Percentiles rank a stretch among this genome's conserved stretches.
Conservation (phyloP, 1,140 invertebrate species). For the Notospermus geniculatus region DNA sequence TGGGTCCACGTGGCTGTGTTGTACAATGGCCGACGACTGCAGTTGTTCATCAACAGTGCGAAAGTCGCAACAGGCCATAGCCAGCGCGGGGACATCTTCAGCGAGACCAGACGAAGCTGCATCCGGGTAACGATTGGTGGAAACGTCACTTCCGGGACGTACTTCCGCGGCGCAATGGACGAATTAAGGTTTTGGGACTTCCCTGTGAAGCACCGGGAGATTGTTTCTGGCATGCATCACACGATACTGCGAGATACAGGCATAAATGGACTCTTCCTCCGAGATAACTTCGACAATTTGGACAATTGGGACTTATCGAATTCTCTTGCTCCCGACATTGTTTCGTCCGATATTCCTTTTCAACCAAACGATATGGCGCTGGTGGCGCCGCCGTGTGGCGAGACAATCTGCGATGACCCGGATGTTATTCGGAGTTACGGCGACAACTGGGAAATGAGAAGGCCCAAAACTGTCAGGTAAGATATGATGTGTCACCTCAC, state of each 20-base stretch:
- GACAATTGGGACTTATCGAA: constrained; percentile 19
- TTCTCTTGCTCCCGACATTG: constrained; percentile 8
- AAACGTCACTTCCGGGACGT: neutral
- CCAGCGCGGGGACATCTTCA: constrained; percentile 29
- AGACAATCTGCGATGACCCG: constrained; percentile 45
- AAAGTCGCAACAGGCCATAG: constrained; percentile 21
- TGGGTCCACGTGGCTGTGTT: constrained; percentile 29
- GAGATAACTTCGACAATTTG: constrained; percentile 27
- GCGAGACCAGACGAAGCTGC: constrained; percentile 16
- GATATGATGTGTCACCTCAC: constrained; percentile 4
- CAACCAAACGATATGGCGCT: constrained; percentile 19
- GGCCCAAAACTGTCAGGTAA: constrained; percentile 16
- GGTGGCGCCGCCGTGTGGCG: constrained; percentile 34
- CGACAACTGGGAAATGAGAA: constrained; percentile 19
- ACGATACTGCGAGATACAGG: neutral
- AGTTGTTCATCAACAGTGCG: constrained; percentile 27
- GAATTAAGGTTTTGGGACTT: constrained; percentile 17
- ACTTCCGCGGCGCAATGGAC: constrained; percentile 17
- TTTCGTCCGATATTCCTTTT: constrained; percentile 18
- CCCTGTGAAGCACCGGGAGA: constrained; percentile 17
- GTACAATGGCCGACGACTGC: constrained; percentile 25
- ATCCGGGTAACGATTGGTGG: constrained; percentile 30
- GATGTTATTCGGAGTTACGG: constrained; percentile 33
- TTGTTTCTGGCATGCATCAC: constrained; percentile 8
- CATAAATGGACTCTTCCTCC: constrained; percentile 16